Conservation (phyloP, 2,888 invertebrate genomes). For the Tachystola acroxantha region DNA sequence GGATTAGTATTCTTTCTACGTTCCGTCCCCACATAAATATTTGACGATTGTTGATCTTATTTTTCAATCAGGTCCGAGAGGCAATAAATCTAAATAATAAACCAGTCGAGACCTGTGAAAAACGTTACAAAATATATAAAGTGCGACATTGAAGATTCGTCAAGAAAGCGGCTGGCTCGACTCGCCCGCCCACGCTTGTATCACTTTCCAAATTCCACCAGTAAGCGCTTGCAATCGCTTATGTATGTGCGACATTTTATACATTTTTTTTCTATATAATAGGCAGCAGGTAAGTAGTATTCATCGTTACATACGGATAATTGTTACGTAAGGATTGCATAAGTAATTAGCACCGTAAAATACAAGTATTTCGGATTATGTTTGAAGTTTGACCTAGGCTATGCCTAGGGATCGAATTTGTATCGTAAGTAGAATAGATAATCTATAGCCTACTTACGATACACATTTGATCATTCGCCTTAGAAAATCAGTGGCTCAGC, state of each 20-base stretch:
- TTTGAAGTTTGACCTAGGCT: no score
- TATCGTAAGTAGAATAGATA: no score
- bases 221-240: constrained; percentile 69
- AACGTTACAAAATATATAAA: constrained; percentile 66
- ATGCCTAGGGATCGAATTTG: no score
- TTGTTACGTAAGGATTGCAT: no score
- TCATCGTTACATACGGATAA: no score
- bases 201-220: constrained; percentile 76
- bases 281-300: no score
- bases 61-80: constrained; percentile 6
- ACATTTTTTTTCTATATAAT: not conserved
- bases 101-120: constrained; percentile 41
- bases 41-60: constrained; percentile 7
- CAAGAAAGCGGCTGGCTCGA: constrained; percentile 55
- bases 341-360: no score
- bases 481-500: no score
- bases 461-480: no score
- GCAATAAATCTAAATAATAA: constrained; percentile 21
- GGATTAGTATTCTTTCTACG: constrained; percentile 3
- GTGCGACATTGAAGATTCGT: constrained; percentile 68
- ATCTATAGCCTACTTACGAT: no score
- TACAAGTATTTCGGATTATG: no score
- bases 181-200: constrained; percentile 72
- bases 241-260: constrained; percentile 12
- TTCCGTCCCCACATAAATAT: constrained; percentile 6